A percentile compares a stretch with the other conserved stretches of the same genome.
Conservation (phyloP, 2,797 vertebrate genomes). For the Carapus acus region DNA sequence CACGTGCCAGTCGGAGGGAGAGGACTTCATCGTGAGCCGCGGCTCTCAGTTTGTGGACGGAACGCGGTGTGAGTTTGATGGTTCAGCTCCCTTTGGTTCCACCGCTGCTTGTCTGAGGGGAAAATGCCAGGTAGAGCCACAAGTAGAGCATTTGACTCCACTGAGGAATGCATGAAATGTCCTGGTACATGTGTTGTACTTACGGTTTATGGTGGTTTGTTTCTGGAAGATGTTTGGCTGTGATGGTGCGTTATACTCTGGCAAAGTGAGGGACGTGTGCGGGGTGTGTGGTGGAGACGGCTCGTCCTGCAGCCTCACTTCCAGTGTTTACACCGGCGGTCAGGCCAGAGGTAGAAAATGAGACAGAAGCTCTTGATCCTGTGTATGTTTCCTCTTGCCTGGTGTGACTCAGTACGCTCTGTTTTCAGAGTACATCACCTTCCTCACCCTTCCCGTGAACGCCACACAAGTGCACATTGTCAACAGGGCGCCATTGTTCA, state of each 20-base stretch:
- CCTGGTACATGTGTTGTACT: neutral
- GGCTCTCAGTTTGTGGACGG: conserved; percentile 85
- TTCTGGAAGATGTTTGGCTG: conserved; percentile 83
- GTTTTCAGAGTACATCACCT: conserved; percentile 87
- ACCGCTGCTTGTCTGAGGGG: conserved; percentile 78
- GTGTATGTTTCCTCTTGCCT: no score
- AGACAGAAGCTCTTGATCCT: neutral
- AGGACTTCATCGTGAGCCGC: conserved; percentile 83
- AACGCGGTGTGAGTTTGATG: conserved; percentile 79
- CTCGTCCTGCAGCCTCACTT: conserved; percentile 73
- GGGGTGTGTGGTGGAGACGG: conserved; percentile 84
- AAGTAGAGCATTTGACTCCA: no score
- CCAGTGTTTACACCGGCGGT: conserved; percentile 77
- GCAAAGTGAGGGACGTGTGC: conserved; percentile 76
- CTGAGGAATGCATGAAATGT: neutral
- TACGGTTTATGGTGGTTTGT: conserved; percentile 24
- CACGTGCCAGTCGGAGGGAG: conserved; percentile 80
- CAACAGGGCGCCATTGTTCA: conserved; percentile 87
- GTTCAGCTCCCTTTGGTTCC: conserved; percentile 34
- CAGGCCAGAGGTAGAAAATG: conserved; percentile 74
- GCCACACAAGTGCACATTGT: conserved; percentile 73
- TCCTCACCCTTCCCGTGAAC: conserved; percentile 79
- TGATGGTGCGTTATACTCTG: conserved; percentile 82
- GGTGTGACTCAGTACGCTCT: no score
- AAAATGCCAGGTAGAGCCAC: conserved; percentile 78